Base-by-base conservation (phyloP, 92 coral and sea anemone species). In the Parazoanthus darwini region DNA sequence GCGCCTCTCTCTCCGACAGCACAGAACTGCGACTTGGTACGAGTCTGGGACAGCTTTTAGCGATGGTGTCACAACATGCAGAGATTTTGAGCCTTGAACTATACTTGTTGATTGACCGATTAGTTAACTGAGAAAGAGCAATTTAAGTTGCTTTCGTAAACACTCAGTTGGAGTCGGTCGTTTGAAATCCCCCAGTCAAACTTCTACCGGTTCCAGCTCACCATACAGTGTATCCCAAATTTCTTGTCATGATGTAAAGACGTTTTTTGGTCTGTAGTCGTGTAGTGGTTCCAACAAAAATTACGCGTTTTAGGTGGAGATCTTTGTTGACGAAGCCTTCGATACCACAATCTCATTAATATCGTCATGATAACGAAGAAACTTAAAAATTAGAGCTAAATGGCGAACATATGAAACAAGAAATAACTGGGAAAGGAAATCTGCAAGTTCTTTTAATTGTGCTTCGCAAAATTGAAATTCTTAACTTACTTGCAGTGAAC, bases 291-390 rank as follows among this genome's bases (percentile, higher is more conserved):
- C 90, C 85, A 25, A 66, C 50, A 29, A 38, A 87, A 87, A 18
- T 74, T 65, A 5, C 85, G 58, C 10, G 85, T 50, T 56, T 87
- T 58, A 29, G 76, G 85, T 20, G 78, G 56, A 9, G 54, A 25
- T 35, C 79, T 25, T 79, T 63, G 85, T 48, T 79, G 76, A 85
- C 86, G 66, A 20, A 79, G 20, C 46, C 77, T 79, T 87, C 85
- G 58, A 79, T 56, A 37, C 16, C 37, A 38, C 15, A 5, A 11
- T 16, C 20, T 56, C 33, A 85, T 44, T 79, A 43, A 63, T 79
- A 23, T 63, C 36, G 36, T 37, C 37, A 43, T 14, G 48, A 44
- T 44, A 44, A 44, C 48, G 48, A 44, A 44, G 48, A 44, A 44
- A 44, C 48, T 44, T 44, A 44, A 44, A 44, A 44, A 44, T 44